These are phyloP conservation scores for Brachyalestes nurse DNA, from an alignment of 2,797 vertebrate species.

Conservation along the genomic window DNA sequence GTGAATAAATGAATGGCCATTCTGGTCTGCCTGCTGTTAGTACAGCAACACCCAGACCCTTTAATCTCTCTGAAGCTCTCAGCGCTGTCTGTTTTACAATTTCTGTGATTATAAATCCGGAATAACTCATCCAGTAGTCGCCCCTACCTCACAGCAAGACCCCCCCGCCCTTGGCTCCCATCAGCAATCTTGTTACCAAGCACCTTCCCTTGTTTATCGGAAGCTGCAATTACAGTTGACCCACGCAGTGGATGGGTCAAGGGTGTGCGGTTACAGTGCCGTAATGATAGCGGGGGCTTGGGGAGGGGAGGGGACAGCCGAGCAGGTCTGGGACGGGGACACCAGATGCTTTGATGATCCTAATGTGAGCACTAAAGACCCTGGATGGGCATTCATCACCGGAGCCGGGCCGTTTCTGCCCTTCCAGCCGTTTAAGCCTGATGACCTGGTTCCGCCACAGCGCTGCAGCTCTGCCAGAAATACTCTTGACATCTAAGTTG, in stretches of 20 bases:
- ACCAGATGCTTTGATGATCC: slow-evolving; percentile 55
- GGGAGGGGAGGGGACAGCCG: slow-evolving; percentile 33
- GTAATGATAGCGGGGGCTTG: slow-evolving; percentile 46
- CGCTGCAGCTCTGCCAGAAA: slow-evolving; percentile 32
- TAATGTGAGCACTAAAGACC: slow-evolving; percentile 40
- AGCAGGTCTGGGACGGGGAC: slow-evolving; percentile 29
- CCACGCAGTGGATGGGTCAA: slow-evolving; percentile 53
- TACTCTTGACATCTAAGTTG: slow-evolving; percentile 49
- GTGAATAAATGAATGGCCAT: slow-evolving; percentile 16
- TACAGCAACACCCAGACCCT: neutral
- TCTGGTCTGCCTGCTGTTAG: slow-evolving; percentile 5
- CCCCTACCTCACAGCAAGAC: neutral
- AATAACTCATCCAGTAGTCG: slow-evolving; percentile 5
- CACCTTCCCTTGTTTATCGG: slow-evolving; percentile 50
- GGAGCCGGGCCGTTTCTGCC: slow-evolving; percentile 27
- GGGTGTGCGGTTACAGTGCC: slow-evolving; percentile 42
- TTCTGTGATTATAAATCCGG: slow-evolving; percentile 26
- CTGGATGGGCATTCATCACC: slow-evolving; percentile 47
- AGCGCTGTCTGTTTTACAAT: slow-evolving; percentile 19
- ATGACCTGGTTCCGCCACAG: slow-evolving; percentile 31
- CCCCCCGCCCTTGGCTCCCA: slow-evolving; percentile 19
- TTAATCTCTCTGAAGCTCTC: slow-evolving; percentile 14
- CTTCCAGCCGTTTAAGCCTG: slow-evolving; percentile 20
- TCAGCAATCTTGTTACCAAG: slow-evolving; percentile 33
- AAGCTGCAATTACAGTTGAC: slow-evolving; percentile 59